These are phyloP conservation scores for western clawed frog (Xenopus tropicalis) DNA, from an alignment of 2,113 vertebrate species.

Conservation along the genomic window UCB_Xtro_10.0 CM004444.2:145931001-145931500, in stretches of 20 bases:
- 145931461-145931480: too few species aligned
- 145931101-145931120: constrained; percentile 52
- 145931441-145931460: too few species aligned
- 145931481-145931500: too few species aligned
- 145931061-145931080: constrained; percentile 53
- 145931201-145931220: constrained; percentile 24
- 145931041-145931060: constrained; percentile 55
- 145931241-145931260: neutral
- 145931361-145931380: too few species aligned
- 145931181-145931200: constrained; percentile 14
- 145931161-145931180: constrained; percentile 48
- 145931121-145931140: constrained; percentile 51
- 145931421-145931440: too few species aligned
- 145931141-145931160: constrained; percentile 50
- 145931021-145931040: constrained; percentile 54
- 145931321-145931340: too few species aligned
- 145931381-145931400: too few species aligned
- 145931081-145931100: constrained; percentile 47
- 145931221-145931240: neutral
- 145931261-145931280: too few species aligned
- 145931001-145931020: constrained; percentile 51
- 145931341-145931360: too few species aligned
- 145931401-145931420: too few species aligned
- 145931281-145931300: too few species aligned
- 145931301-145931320: too few species aligned